Base-by-base conservation (phyloP, 2,797 vertebrate genomes). In the Molossus alvarezi region DNA sequence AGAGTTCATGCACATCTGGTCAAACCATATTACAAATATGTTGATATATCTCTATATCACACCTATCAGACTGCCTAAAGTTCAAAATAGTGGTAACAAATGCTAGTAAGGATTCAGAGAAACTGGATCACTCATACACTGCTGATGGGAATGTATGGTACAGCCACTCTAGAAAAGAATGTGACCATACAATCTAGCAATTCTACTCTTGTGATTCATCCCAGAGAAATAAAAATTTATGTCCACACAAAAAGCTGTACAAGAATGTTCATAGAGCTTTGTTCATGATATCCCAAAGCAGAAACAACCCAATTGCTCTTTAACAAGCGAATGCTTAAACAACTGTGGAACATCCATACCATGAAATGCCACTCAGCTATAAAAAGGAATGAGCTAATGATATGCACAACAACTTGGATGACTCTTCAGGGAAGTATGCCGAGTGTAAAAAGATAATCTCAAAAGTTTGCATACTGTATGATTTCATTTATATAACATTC, bases 401-500 rank as follows among this genome's bases (percentile, higher is more conserved):
- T 90, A 91, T 37, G 69, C 51, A 27, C 29, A 83, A 73, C 37
- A 77, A 88, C 9, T 83, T 95, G 84, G 57, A 83, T 73, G 62
- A 75, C 69, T 88, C 69, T 84, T 53, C 45, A 62, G 83, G 41
- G 45, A 91, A 79, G 80, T 88, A 62, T 84, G n/a, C 72, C 62
- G 41, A 90, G 55, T 90, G 58, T 48, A 65, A 95, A 90, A 83
- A 48, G 18, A 18, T 83, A 73, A 88, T 84, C 37, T 88, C 58
- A 67, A 62, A 93, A 93, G 58, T 84, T 85, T 88, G 45, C 18
- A 64, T 80, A 75, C 18, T 87, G 3, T 84, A 48, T 84, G 53
- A 85, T 85, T 93, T 95, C 27, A 84, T 91, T 79, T 69, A 81
- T 69, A 71, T 82, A 82, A 58, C 57, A 90, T 85, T 90, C 72